Evolutionary conservation across 2,113 vertebrate species (phyloP).

Genomic region (Coregonus clupeaformis): DNA sequence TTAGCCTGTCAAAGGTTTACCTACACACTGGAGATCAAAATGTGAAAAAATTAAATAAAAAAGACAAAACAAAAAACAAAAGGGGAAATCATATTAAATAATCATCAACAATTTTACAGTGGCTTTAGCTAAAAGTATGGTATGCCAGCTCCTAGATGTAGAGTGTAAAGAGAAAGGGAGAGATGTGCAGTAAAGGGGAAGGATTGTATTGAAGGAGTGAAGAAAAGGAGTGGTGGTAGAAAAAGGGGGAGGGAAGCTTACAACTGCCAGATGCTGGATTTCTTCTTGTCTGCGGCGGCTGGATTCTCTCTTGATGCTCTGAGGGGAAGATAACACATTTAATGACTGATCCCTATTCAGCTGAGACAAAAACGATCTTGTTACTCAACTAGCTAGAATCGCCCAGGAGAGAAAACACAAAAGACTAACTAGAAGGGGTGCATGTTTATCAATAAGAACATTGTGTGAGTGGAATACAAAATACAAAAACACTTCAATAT

Average conservation of each 20-base stretch:
- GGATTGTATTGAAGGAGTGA: background rate
- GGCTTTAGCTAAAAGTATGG: conserved; percentile 8
- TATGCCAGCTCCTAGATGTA: background rate
- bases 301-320: conserved; percentile 96
- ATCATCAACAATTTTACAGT: background rate
- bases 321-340: conserved; percentile 21
- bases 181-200: background rate
- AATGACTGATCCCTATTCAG: no score
- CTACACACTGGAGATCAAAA: conserved; percentile 73
- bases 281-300: conserved; percentile 93
- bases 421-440: no score
- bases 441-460: no score
- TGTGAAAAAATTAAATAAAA: conserved; percentile 9
- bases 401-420: no score
- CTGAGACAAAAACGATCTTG: no score
- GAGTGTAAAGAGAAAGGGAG: background rate
- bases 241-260: conserved; percentile 72
- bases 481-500: background rate
- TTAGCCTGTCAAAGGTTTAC: conserved; percentile 62
- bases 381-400: no score
- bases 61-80: conserved; percentile 20
- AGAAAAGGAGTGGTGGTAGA: background rate
- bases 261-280: conserved; percentile 99
- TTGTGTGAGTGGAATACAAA: no score
- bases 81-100: background rate